These are phyloP conservation scores for Sebastes paucispinis DNA, from an alignment of 2,797 vertebrate genomes.

Conservation along the genomic window DNA sequence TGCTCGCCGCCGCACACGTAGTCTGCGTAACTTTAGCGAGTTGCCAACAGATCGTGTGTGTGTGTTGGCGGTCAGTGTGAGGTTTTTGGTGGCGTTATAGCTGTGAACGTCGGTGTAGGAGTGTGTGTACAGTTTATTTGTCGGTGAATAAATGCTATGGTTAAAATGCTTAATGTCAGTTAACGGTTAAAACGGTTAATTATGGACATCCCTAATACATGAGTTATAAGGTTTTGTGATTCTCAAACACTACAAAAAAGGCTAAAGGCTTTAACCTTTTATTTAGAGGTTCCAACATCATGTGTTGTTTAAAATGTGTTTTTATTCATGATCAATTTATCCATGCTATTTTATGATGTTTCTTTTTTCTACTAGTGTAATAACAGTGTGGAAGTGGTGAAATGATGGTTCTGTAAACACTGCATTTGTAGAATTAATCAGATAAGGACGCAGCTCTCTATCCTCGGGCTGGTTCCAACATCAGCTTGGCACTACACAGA, in stretches of 20 bases:
- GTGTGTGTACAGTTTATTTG: too few species aligned
- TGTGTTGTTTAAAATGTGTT: background rate
- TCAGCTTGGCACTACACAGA: conserved; percentile 33
- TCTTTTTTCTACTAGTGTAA: background rate
- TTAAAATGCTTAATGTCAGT: too few species aligned
- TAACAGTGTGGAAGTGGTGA: background rate
- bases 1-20: too few species aligned
- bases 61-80: too few species aligned
- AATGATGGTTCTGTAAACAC: background rate
- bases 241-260: background rate
- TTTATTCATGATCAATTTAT: background rate
- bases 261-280: background rate
- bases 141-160: too few species aligned
- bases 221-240: background rate
- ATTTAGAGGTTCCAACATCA: background rate
- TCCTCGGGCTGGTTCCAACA: conserved; percentile 30
- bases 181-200: too few species aligned
- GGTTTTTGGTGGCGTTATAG: too few species aligned
- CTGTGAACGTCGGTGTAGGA: too few species aligned
- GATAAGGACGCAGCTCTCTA: conserved; percentile 12
- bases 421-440: conserved; percentile 7
- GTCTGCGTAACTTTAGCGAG: too few species aligned
- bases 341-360: background rate
- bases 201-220: too few species aligned
- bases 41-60: too few species aligned